Base-by-base conservation (phyloP, 2,113 vertebrate species). In the Pipa parva region DNA sequence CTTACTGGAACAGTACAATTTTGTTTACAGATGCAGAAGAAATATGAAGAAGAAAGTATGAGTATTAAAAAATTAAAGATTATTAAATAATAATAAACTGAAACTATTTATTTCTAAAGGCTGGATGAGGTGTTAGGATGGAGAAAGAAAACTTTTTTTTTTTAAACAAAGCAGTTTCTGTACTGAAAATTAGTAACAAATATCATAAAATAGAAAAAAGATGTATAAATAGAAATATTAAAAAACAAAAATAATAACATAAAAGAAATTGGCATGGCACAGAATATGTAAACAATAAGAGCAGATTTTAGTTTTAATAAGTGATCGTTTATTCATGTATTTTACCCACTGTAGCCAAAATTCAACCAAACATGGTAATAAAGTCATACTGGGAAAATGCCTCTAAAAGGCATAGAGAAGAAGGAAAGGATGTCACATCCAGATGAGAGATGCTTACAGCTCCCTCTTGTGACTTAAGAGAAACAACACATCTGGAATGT, bases 301-400 rank as follows among this genome's bases (percentile, higher is more conserved):
- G 17, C 5, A 15, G 2, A 2, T 7, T 6, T 42, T 13, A n/a
- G 39, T n/a, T 15, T 42, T 2, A 42, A 15, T 31, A n/a, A 36
- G 10, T 3, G 33, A 3, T 9, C 33, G 15, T 36, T 42, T n/a
- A 17, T 42, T 42, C n/a, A 42, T n/a, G 13, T 6, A 15, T 7
- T 3, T 11, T 29, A 31, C 27, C 3, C 10, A n/a, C 17, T 51
- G 17, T 7, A 51, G 20, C 28, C 60, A 51, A 29, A 63, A 49
- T 33, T 28, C 39, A 61, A 48, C 42, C 46, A 63, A 51, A 63
- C 60, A 63, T 6, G 46, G 46, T 51, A 51, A 63, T 51, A 58
- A 24, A 4, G 11, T 1, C 15, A 50, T 46, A 8, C 58, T 21
- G n/a, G n/a, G 22, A 9, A n/a, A 22, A 46, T 46, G 26, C 13